Percentiles rank a stretch among this genome's conserved stretches.
Evolutionary conservation across 1,140 invertebrate genomes (phyloP).

Genomic region (Drosophila lini): DNA sequence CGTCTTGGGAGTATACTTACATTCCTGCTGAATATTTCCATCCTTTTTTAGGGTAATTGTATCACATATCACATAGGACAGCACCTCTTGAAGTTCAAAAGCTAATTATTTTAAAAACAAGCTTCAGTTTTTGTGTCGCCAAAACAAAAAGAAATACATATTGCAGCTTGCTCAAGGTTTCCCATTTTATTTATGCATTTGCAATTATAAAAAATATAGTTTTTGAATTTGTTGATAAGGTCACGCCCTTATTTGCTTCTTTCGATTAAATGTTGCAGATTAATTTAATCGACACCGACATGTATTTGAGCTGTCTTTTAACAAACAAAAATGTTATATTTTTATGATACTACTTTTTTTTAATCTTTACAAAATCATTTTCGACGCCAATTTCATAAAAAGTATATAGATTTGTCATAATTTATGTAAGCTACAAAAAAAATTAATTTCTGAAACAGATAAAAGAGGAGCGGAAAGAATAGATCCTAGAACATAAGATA

Average conservation of each 20-base stretch:
- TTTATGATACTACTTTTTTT: too few species aligned
- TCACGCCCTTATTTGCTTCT: not conserved
- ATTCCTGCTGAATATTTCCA: not conserved
- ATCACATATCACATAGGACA: not conserved
- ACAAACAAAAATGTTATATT: not conserved
- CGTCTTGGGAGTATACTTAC: not conserved
- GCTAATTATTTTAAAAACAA: not conserved
- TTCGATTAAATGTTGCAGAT: not conserved
- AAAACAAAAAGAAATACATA: not conserved
- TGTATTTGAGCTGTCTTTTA: not conserved
- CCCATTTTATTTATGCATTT: not conserved
- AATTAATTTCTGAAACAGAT: not conserved
- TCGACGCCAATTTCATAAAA: too few species aligned
- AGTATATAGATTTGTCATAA: not conserved
- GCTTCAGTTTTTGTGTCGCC: not conserved
- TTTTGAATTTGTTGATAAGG: not conserved
- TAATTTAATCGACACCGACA: too few species aligned
- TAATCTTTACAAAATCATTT: too few species aligned
- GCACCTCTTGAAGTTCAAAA: not conserved
- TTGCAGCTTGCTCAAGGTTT: not conserved
- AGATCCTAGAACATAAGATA: too few species aligned
- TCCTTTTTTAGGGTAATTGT: not conserved
- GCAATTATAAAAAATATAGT: not conserved
- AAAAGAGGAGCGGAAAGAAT: too few species aligned
- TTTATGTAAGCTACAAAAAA: not conserved